Evolutionary conservation across 2,797 vertebrate genomes (phyloP).

Genomic region (Xenentodon cancila): DNA sequence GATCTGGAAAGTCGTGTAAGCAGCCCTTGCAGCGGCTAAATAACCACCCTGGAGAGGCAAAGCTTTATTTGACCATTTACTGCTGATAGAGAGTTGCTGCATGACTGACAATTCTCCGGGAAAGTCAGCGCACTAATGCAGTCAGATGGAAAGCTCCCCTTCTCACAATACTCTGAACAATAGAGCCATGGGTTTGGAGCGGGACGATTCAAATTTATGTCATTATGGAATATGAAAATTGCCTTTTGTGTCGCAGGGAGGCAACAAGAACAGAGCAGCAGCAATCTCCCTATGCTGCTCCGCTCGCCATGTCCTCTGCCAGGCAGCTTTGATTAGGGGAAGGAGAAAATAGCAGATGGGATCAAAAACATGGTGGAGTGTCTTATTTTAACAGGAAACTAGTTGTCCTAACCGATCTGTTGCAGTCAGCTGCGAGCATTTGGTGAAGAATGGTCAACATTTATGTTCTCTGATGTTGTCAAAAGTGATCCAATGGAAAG

Average conservation of each 20-base stretch:
- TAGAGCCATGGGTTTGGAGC: constrained; percentile 44
- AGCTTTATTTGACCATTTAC: constrained; percentile 62
- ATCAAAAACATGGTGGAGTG: constrained; percentile 43
- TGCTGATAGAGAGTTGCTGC: constrained; percentile 52
- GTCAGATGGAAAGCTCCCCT: constrained; percentile 53
- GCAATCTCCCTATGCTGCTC: constrained; percentile 30
- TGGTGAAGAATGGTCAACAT: constrained; percentile 31
- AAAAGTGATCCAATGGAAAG: constrained; percentile 34
- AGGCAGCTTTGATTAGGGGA: constrained; percentile 60
- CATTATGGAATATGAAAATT: constrained; percentile 66
- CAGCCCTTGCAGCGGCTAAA: constrained; percentile 44
- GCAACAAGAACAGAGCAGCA: constrained; percentile 24
- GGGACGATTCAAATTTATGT: constrained; percentile 66
- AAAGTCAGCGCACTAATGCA: constrained; percentile 57
- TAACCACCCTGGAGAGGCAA: constrained; percentile 46
- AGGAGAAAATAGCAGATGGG: constrained; percentile 43
- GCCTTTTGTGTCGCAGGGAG: constrained; percentile 55
- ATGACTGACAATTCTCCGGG: constrained; percentile 62
- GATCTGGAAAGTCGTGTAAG: constrained; percentile 52
- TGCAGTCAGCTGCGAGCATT: constrained; percentile 35
- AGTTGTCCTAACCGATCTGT: constrained; percentile 46
- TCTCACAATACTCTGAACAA: constrained; percentile 57
- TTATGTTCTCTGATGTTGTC: constrained; percentile 37
- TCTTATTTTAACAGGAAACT: constrained; percentile 59
- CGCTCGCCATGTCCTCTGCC: constrained; percentile 19